These are phyloP conservation scores for Silurus lanzhouensis DNA, from an alignment of 2,797 vertebrate species.

Conservation along the genomic window DNA sequence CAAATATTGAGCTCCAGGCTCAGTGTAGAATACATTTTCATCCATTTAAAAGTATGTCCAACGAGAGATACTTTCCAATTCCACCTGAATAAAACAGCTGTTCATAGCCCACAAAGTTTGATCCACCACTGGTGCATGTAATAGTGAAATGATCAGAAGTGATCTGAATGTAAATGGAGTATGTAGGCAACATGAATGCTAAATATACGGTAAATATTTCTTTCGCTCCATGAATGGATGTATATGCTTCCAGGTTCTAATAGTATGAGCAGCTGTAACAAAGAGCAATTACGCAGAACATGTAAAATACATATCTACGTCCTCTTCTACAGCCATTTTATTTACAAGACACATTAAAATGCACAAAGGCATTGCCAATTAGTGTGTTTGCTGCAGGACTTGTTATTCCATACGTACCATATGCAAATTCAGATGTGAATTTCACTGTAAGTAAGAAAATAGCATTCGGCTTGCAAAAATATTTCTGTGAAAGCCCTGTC, in stretches of 20 bases:
- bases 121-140: neutral
- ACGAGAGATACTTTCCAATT: constrained; percentile 17
- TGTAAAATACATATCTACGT: neutral
- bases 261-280: neutral
- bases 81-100: constrained; percentile 9
- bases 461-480: neutral
- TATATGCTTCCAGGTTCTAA: neutral
- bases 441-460: neutral
- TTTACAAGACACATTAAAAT: constrained; percentile 15
- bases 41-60: constrained; percentile 32
- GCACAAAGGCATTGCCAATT: neutral
- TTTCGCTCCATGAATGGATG: neutral
- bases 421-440: neutral
- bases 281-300: constrained; percentile 13
- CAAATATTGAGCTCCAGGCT: constrained; percentile 43
- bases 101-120: neutral
- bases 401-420: constrained; percentile 11
- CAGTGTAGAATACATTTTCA: constrained; percentile 17
- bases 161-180: constrained; percentile 8
- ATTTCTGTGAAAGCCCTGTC: constrained; percentile 17
- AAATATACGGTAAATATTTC: neutral
- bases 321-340: constrained; percentile 1
- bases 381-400: constrained; percentile 1
- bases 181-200: neutral
- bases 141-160: neutral